Base-by-base conservation (phyloP, 2,113 vertebrate species). In the Rhipidura dahli region DNA sequence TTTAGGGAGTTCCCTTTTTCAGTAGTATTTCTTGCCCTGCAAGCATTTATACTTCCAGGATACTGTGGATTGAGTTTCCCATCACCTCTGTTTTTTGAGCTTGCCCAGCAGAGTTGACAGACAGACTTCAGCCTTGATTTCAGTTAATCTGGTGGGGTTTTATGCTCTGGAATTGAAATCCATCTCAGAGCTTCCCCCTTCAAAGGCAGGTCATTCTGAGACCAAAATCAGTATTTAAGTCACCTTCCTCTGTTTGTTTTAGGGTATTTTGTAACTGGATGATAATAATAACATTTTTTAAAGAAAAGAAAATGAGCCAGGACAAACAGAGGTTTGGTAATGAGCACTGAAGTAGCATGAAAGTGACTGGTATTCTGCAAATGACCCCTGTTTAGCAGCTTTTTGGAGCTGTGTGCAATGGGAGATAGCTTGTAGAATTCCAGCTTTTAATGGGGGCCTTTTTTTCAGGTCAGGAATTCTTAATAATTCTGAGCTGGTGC, bases 401-500 rank as follows among this genome's bases (percentile, higher is more conserved):
- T 93, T 92, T 75, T 83, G 59, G 72, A 83, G 50, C 72, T 76
- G 37, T 92, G 69, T 90, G 90, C 80, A 84, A 6, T 1, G 76
- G 69, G 92, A 95, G 86, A 95, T 92, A 95, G 83, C 83, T 89
- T 63, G 63, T 44, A 42, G 83, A 81, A 96, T 94, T 81, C n/a
- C 59, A 81, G 90, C 69, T 84, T 93, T 92, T 92, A 94, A 83
- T 54, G 45, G 63, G 14, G 30, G 17, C 11, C n/a, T 83, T 88
- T 86, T 93, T 94, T 95, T 70, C 68, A 60, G 83, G 68, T 87
- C 80, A 84, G 64, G 90, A 95, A 94, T 94, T 82, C 86, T 93
- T 96, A 93, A 89, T 94, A 96, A 83, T 75, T 69, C 57, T 64
- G 88, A 95, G 83, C 80, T 89, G 69, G 39, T 89, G 85, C 92